Base-by-base conservation (phyloP, 2,797 vertebrate genomes). In the Peromyscus nudipes region DNA sequence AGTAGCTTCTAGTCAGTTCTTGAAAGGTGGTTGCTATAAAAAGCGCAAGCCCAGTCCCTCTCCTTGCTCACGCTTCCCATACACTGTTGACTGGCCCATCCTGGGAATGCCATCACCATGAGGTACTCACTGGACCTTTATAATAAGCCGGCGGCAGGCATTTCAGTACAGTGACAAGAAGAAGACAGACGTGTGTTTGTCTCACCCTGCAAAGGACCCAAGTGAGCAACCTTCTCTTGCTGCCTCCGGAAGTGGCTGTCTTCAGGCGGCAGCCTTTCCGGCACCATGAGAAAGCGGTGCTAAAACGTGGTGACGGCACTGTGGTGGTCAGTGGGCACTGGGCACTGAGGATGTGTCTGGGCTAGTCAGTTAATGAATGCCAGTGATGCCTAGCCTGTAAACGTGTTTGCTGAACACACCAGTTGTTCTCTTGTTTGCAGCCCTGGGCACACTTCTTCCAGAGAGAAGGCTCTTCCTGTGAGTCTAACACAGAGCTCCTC, bases 361-460 rank as follows among this genome's bases (percentile, higher is more conserved):
- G 57, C 79, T 55, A 40, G 37, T 40, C 23, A 81, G 13, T 55
- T 6, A 49, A 16, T 23, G 27, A 40, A 25, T 34, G 14, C 31
- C 43, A 34, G 2, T 4, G 3, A 23, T 55, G 23, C 0, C 4
- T n/a, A 23, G 40, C 11, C 43, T 4, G 6, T 1, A n/a, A 52
- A 4, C 17, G 25, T 1, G 25, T 60, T 71, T 46, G 46, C 64
- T 31, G n/a, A 31, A 31, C 34, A 21, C 4, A 4, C 3, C 52
- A 81, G 23, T 23, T 21, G 23, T 27, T 86, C 27, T 11, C 31
- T 85, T 60, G 0, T 40, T 55, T 19, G 34, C 4, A 64, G 89
- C 29, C 46, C 1, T 0, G 52, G 52, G 4, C 34, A 21, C 49
- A 10, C 31, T 49, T 57, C 19, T 21, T 12, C 29, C 4, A 64